Base-by-base conservation (phyloP, 2,797 vertebrate genomes). In the Eidolon dupreanum region DNA sequence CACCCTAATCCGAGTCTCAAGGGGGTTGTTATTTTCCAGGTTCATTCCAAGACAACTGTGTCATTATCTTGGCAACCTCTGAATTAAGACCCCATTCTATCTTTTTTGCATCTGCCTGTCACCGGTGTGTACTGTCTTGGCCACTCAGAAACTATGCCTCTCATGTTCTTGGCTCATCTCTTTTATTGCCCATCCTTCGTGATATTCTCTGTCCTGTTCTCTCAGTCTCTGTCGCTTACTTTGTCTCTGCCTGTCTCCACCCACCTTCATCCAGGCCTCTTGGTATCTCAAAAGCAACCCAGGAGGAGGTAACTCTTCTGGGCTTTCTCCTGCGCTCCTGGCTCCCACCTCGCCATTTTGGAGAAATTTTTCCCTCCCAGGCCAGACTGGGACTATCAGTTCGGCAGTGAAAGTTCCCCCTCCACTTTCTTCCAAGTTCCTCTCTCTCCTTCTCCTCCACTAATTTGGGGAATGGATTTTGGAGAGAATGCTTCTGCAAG, bases 11-110 rank as follows among this genome's bases (percentile, higher is more conserved):
- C 33, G 55, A 73, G 46, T 74, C 83, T 94, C 43, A 15, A 31
- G 11, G 41, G 43, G 41, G 17, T 49, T 88, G 74, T 89, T 89
- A 33, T 65, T 97, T 75, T 90, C 71, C 53, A 22, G 15, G 70
- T 94, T 94, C 86, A 88, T 85, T 94, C 94, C 75, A 79, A 96
- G 94, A 96, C 88, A 91, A 16, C 74, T 68, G n/a, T 93, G 93
- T 90, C 92, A 88, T 93, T 46, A 4, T 94, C 70, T 84, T 96
- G 78, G 83, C 78, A 77, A 38, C 53, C n/a, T 82, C 87, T 90
- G 36, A 46, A 13, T 74, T 53, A 31, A 85, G 78, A 88, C 63
- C 86, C 75, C 49, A 71, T 88, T 81, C 73, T 74, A 75, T 61
- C 49, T 90, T 65, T 57, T 88, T 61, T 81, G 53, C 55, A 57